Base-by-base conservation (phyloP, 1,140 invertebrate genomes). In the Papilio glaucus region DNA sequence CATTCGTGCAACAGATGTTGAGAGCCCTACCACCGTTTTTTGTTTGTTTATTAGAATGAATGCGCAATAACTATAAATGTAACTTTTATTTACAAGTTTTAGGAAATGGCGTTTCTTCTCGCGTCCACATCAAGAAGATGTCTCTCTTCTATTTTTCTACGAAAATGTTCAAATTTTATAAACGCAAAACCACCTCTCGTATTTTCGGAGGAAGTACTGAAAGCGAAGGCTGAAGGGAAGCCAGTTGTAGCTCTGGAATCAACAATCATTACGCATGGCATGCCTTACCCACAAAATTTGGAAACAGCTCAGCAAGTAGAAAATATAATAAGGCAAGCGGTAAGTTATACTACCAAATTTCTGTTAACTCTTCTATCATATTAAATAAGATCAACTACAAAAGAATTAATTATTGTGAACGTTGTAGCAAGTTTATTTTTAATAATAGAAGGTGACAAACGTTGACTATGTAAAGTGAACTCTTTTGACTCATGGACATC, bases 211-310 rank as follows among this genome's bases (percentile, higher is more conserved):
- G 95, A 96, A 81, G 95, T 97, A 45, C 76, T 74, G 10, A 63
- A 85, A 21, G 96, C 96, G 9, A 93, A 96, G 38, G 84, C 87
- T 49, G 93, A 93, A 65, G 85, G 90, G 5, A 85, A 94, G 76
- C 96, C 98, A 1, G 94, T 99, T 67, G 98, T 99, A 7, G 98
- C 98, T 4, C 92, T 99, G 74, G 99, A 99, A 94, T 98, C 98
- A 12, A 98, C 99, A 3, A 99, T 99, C 62, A 98, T 99, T 53
- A 99, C 98, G 1, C 99, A 99, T 94, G 99, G 99, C 49, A 98
- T 99, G 97, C 98, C 99, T 0, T 97, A 96, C 93, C 99, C 99
- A 0, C 90, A 97, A 41, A 99, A 99, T 94, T 93, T 99, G 60
- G 91, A 96, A 77, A 99, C 97, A 33, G 98, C 98, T 4, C 41